These are phyloP conservation scores for Microcebus murinus DNA, from an alignment of 2,113 vertebrate genomes.

Conservation along the genomic window DNA sequence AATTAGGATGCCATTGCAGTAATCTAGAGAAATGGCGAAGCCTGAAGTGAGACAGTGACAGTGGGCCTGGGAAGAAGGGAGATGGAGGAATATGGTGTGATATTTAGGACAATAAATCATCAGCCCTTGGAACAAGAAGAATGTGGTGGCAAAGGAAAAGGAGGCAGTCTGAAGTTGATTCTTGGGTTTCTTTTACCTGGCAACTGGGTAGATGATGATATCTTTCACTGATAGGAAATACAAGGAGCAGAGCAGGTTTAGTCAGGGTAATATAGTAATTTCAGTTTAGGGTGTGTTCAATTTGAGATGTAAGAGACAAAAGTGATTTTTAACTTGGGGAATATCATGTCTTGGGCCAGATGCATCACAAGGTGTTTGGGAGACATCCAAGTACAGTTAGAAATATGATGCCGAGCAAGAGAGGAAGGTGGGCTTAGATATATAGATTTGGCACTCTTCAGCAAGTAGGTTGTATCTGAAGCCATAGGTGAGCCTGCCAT, in stretches of 20 bases:
- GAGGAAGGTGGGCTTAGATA: not conserved
- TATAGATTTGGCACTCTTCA: not conserved
- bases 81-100: not conserved
- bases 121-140: not conserved
- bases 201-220: not conserved
- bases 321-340: not conserved
- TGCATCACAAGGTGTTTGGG: not conserved
- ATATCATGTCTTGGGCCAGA: not conserved
- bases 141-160: not conserved
- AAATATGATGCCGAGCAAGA: not conserved
- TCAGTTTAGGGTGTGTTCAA: not conserved
- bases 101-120: not conserved
- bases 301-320: not conserved
- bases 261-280: not conserved
- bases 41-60: not conserved
- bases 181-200: not conserved
- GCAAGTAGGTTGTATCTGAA: not conserved
- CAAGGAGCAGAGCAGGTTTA: constrained; percentile 27
- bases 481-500: not conserved
- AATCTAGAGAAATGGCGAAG: not conserved
- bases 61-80: not conserved
- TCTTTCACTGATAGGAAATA: not conserved
- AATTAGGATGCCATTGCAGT: not conserved
- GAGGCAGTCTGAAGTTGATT: not conserved
- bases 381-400: not conserved